Base-by-base conservation (phyloP, 1,140 invertebrate genomes). In the Zaprionus camerounensis region DNA sequence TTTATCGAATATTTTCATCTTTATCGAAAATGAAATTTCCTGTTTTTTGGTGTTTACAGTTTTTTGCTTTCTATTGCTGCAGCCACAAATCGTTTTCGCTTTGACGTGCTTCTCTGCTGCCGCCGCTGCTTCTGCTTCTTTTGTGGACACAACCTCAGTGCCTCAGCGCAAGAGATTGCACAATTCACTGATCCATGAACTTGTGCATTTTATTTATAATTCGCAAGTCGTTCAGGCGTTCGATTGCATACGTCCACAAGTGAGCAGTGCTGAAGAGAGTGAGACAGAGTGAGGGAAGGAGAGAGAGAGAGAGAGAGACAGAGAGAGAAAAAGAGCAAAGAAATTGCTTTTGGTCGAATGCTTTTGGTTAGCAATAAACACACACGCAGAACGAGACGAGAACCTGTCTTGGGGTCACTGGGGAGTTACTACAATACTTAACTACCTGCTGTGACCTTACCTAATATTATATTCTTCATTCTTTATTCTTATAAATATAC, bases 181-280 rank as follows among this genome's bases (percentile, higher is more conserved):
- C 46, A 13, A 64, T 5, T 12, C 62, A 13, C 62, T 64, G 46
- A 53, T 53, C 31, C 31, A 53, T 64, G 49, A 65, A 65, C 6
- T 51, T 24, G 20, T 51, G 46, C 20, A 51, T 51, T 51, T 51
- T 51, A 51, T 51, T 51, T 51, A 51, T 51, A 51, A 51, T 51
- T 51, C 46, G 46, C 46, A 51, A 24, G 20, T 51, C 20, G 46
- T 51, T 51, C 46, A 51, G 11, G 46, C 46, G 46, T 51, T 51
- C 46, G 46, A 51, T 51, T 51, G 20, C 46, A 51, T 13, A 24
- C 22, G 46, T 51, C 13, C 46, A 24, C 46, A 51, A 51, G 20
- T 12, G 46, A 51, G 46, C 46, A 13, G 11, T 24, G 20, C 20
- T 11, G 3, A 49, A 24, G 9, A 51, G n/a, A 44, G 38, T 6